phyloP scores from a whole-genome alignment of 2,113 vertebrate species.

The Thamnaconus septentrionalis region DNA sequence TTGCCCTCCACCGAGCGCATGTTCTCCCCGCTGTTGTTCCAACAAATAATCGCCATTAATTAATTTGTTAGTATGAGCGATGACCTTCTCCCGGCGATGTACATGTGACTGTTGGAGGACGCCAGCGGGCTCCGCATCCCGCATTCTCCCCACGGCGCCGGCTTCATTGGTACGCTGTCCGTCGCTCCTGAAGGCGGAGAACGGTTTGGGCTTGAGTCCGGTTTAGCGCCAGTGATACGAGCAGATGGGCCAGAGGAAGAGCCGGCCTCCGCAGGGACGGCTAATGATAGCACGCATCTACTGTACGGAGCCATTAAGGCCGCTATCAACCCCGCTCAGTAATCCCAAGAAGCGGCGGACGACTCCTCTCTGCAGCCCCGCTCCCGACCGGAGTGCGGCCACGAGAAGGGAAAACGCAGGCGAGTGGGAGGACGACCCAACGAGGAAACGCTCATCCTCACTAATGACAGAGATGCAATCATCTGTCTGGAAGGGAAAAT shows the following conservation, averaged over 20 bases:
- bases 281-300: conserved; percentile 50
- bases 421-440: conserved; percentile 4
- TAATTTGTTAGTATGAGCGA: conserved; percentile 42
- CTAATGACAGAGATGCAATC: conserved; percentile 62
- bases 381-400: conserved; percentile 19
- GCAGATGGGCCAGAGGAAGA: conserved; percentile 48
- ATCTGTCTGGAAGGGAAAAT: conserved; percentile 47
- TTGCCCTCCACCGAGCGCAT: conserved; percentile 15
- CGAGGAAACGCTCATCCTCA: conserved; percentile 36
- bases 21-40: conserved; percentile 18
- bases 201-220: conserved; percentile 14
- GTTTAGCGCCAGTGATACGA: conserved; percentile 18
- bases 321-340: conserved; percentile 40
- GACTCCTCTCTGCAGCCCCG: conserved; percentile 17
- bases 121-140: neutral
- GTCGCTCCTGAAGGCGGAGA: conserved; percentile 23
- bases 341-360: conserved; percentile 16
- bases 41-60: conserved; percentile 40
- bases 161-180: conserved; percentile 19
- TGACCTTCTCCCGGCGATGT: conserved; percentile 27
- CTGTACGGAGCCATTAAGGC: conserved; percentile 48
- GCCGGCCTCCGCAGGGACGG: conserved; percentile 29
- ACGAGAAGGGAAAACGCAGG: conserved; percentile 38
- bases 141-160: conserved; percentile 4
- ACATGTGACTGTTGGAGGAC: neutral